Conservation (phyloP, 2,888 invertebrate species). For the Oxyteleia sp. region DNA sequence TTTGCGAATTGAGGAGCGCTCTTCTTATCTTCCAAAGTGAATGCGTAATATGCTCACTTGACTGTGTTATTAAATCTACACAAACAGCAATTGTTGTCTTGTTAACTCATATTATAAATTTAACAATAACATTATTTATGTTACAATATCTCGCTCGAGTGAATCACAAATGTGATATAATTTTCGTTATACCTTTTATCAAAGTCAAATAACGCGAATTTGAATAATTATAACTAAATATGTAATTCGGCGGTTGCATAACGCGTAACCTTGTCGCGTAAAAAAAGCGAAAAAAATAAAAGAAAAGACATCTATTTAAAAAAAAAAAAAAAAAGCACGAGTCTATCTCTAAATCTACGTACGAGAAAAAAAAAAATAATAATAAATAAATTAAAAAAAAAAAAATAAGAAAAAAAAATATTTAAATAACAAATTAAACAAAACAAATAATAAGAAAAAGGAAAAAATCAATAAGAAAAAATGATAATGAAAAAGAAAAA, state of each 20-base stretch:
- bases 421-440: too few species aligned
- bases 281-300: not conserved
- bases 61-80: conserved; percentile 63
- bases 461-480: too few species aligned
- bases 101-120: conserved; percentile 60
- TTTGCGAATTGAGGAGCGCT: conserved; percentile 46
- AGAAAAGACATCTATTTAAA: too few species aligned
- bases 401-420: too few species aligned
- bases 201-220: conserved; percentile 45
- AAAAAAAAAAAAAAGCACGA: too few species aligned
- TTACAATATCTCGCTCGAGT: conserved; percentile 42
- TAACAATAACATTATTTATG: conserved; percentile 66
- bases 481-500: too few species aligned
- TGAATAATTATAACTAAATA: conserved; percentile 35
- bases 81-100: conserved; percentile 67
- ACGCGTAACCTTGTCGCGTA: conserved; percentile 41
- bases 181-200: conserved; percentile 29
- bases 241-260: conserved; percentile 22
- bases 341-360: too few species aligned
- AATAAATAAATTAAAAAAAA: too few species aligned
- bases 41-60: conserved; percentile 56
- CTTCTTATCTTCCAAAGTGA: conserved; percentile 45
- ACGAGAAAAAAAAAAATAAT: too few species aligned
- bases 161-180: conserved; percentile 54
- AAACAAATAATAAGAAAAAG: too few species aligned